Conservation (phyloP, 1,140 invertebrate species). For the Sycophaga agraensis region DNA sequence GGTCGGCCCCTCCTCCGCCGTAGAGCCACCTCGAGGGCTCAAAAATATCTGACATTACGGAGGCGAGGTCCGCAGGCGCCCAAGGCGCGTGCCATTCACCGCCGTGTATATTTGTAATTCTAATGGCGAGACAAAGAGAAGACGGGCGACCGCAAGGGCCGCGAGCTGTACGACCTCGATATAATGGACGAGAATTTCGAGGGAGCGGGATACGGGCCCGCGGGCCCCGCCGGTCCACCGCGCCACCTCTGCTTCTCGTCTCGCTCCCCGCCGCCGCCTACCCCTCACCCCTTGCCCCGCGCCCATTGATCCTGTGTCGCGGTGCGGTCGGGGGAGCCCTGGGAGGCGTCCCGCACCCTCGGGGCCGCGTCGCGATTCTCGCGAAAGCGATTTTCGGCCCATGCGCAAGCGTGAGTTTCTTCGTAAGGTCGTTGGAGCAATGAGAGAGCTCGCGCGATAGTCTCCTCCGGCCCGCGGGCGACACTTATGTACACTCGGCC, state of each 20-base stretch:
- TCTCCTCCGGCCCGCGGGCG: no score
- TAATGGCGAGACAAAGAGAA: constrained; percentile 28
- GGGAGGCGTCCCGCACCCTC: no score
- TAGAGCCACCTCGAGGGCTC: not conserved
- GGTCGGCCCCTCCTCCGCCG: not conserved
- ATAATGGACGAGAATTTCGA: constrained; percentile 18
- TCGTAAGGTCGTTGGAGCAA: no score
- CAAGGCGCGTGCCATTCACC: constrained; percentile 31
- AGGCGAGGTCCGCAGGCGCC: constrained; percentile 28
- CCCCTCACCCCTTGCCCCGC: not conserved
- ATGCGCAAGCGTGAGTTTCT: no score
- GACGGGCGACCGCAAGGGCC: constrained; percentile 5
- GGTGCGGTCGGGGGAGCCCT: not conserved
- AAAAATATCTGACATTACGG: constrained; percentile 29
- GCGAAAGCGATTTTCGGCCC: no score
- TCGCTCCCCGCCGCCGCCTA: not conserved
- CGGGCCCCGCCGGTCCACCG: not conserved
- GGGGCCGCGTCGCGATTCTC: no score
- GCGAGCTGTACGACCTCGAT: not conserved
- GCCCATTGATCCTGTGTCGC: not conserved
- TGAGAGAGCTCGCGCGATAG: no score
- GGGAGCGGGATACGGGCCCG: no score
- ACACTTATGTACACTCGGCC: no score
- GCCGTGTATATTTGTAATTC: constrained; percentile 33
- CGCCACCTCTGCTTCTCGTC: not conserved